phyloP scores from a whole-genome alignment of 1,140 invertebrate genomes.

The Drosophila watanabei region DNA sequence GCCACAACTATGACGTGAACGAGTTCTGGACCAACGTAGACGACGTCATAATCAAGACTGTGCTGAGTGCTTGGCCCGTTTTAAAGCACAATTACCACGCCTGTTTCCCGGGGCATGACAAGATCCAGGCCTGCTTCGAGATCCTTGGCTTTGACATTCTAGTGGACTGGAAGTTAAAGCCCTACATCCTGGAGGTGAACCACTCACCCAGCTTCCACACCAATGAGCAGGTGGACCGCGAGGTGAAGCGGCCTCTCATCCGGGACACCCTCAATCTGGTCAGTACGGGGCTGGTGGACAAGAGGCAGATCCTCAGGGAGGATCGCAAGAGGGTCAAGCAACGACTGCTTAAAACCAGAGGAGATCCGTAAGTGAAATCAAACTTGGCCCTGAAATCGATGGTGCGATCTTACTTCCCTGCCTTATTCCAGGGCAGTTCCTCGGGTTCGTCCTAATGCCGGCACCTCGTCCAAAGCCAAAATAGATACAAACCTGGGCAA shows the following conservation, averaged over 20 bases:
- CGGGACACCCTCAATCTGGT: constrained; percentile 93
- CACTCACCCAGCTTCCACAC: constrained; percentile 97
- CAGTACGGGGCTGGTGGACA: constrained; percentile 93
- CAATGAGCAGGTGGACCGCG: constrained; percentile 92
- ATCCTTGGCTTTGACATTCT: constrained; percentile 95
- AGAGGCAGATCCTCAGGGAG: constrained; percentile 90
- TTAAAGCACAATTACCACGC: constrained; percentile 95
- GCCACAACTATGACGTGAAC: constrained; percentile 90
- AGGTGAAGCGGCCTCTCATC: constrained; percentile 94
- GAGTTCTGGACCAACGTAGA: constrained; percentile 94
- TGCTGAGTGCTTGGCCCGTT: constrained; percentile 93
- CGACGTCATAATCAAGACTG: constrained; percentile 95
- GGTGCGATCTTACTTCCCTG: neutral
- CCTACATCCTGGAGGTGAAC: constrained; percentile 95
- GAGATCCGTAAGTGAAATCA: constrained; percentile 59
- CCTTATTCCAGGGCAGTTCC: constrained; percentile 9
- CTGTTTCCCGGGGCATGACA: constrained; percentile 94
- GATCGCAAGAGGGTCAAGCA: constrained; percentile 90
- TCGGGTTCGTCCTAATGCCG: constrained; percentile 25
- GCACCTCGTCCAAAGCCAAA: constrained; percentile 9
- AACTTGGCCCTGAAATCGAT: neutral
- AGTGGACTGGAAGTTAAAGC: constrained; percentile 93
- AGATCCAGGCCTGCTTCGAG: constrained; percentile 95
- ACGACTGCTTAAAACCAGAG: constrained; percentile 87
- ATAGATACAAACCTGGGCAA: neutral